phyloP scores from a whole-genome alignment of 2,113 vertebrate species.

The Setophaga coronata region DNA sequence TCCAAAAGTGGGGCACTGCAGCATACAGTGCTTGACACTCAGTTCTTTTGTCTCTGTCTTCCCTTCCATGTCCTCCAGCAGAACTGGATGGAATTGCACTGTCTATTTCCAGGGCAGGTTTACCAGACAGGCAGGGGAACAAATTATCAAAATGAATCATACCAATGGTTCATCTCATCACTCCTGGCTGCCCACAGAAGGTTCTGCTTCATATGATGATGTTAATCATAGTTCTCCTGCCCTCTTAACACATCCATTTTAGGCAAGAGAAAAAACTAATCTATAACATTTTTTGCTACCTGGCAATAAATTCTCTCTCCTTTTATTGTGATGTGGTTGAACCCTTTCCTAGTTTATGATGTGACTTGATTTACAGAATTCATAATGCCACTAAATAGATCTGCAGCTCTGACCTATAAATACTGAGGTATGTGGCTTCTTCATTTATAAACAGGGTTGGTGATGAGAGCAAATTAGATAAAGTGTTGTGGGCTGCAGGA shows the following conservation, averaged over 20 bases:
- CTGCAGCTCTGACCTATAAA: constrained; percentile 19
- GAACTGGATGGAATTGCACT: neutral
- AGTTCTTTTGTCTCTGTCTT: neutral
- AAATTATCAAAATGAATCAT: neutral
- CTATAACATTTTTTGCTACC: neutral
- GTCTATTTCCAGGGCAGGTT: neutral
- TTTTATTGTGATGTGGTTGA: neutral
- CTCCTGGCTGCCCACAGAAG: neutral
- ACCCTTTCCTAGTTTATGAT: neutral
- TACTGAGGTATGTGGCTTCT: neutral
- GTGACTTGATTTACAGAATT: constrained; percentile 24
- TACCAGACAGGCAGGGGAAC: neutral
- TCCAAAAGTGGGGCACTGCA: neutral
- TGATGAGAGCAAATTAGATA: constrained; percentile 15
- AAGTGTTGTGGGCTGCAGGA: constrained; percentile 9
- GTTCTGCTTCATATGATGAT: neutral
- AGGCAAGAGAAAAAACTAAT: neutral
- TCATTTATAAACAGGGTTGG: neutral
- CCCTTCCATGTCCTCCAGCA: neutral
- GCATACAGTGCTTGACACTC: fast-evolving
- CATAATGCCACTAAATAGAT: constrained; percentile 21
- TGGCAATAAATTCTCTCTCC: neutral
- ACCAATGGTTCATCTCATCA: neutral
- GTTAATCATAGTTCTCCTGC: neutral
- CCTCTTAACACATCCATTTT: neutral